These are phyloP conservation scores for Porites lutea DNA, from an alignment of 64 coral and sea anemone species.

Conservation along the genomic window DNA sequence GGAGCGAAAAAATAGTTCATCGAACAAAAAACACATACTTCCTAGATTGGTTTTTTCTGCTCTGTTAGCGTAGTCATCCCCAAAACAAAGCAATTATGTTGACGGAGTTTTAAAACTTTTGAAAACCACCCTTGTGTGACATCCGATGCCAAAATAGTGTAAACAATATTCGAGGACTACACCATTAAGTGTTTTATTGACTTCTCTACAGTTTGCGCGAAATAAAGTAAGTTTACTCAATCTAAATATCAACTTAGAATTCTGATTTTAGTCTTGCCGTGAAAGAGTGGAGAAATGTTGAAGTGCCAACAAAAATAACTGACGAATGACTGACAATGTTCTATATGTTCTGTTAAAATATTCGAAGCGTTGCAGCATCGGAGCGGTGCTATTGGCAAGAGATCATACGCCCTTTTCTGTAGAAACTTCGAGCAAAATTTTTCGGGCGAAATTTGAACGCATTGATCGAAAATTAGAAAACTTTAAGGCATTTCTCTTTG, in stretches of 20 bases:
- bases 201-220: not conserved
- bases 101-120: not conserved
- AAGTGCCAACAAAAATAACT: not conserved
- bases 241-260: too few species aligned
- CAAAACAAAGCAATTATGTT: not conserved
- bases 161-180: not conserved
- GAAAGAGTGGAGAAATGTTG: not conserved
- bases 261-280: not conserved
- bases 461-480: not conserved
- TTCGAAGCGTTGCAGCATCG: not conserved
- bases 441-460: not conserved
- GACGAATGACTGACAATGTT: too few species aligned
- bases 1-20: too few species aligned
- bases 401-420: constrained; percentile 20
- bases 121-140: constrained; percentile 23
- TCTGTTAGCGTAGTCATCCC: not conserved
- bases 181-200: not conserved
- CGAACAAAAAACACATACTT: not conserved
- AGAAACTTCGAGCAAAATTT: not conserved
- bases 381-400: not conserved
- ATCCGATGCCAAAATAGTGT: not conserved
- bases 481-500: too few species aligned
- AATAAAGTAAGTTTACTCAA: not conserved
- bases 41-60: not conserved
- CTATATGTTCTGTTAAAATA: not conserved